Evolutionary conservation across 2,888 invertebrate species (phyloP).

Genomic region (Noctua janthina): DNA sequence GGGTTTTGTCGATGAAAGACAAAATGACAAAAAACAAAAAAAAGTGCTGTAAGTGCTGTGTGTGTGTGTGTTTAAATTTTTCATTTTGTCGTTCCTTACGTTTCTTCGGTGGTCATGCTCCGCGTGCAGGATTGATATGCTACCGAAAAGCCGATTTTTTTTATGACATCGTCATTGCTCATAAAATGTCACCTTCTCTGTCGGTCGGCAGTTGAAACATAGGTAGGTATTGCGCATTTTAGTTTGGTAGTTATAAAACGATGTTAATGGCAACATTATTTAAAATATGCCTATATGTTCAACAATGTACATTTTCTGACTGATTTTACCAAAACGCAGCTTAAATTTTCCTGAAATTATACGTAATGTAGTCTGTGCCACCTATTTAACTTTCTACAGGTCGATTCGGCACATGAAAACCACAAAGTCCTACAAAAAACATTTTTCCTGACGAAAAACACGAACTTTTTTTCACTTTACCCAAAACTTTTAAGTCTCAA

Average conservation of each 20-base stretch:
- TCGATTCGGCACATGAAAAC: not conserved
- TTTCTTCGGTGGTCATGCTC: too few relatives aligned
- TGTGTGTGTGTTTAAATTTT: too few relatives aligned
- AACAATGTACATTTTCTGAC: not conserved
- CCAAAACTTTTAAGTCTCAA: conserved; percentile 28
- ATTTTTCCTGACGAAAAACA: not conserved
- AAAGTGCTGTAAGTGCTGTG: too few relatives aligned
- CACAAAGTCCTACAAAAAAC: not conserved
- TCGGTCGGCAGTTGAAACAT: not conserved
- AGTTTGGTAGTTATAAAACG: not conserved
- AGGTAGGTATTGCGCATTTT: not conserved
- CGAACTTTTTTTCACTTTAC: conserved; percentile 41
- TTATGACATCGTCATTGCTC: not conserved
- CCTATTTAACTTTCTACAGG: not conserved
- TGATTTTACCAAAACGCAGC: not conserved
- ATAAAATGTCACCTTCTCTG: not conserved
- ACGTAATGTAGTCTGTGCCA: not conserved
- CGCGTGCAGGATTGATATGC: not conserved
- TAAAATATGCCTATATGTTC: not conserved
- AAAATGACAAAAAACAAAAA: too few relatives aligned
- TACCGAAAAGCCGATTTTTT: not conserved
- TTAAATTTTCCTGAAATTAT: not conserved
- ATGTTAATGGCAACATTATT: not conserved
- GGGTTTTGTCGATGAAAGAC: too few relatives aligned
- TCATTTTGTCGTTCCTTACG: too few relatives aligned